Conservation (phyloP, 2,113 vertebrate species). For the Psilopsiagon aurifrons region DNA sequence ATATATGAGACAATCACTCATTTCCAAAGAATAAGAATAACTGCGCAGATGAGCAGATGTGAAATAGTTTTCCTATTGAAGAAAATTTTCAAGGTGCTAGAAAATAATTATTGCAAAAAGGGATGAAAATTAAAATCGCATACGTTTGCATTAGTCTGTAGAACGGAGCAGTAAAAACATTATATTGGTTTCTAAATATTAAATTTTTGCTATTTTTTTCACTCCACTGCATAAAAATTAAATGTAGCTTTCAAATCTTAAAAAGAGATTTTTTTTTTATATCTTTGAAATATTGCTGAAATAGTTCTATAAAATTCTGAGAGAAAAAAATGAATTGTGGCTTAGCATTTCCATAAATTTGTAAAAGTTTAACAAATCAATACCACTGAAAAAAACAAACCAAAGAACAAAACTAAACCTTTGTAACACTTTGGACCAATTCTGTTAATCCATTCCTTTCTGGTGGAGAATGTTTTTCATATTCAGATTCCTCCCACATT, state of each 20-base stretch:
- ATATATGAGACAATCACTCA: constrained; percentile 1
- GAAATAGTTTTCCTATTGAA: neutral
- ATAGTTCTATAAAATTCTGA: neutral
- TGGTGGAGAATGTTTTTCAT: constrained; percentile 19
- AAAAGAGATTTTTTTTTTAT: neutral
- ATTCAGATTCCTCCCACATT: neutral
- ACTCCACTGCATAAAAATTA: neutral
- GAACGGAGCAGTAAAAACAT: neutral
- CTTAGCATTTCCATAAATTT: neutral
- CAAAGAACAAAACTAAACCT: rapidly evolving
- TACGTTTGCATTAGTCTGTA: neutral
- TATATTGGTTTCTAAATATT: neutral
- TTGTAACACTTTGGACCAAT: neutral
- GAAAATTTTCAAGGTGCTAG: neutral
- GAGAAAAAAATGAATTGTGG: rapidly evolving
- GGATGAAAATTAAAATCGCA: neutral
- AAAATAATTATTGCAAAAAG: neutral
- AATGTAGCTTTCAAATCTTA: neutral
- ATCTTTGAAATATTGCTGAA: neutral
- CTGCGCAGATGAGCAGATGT: constrained; percentile 37
- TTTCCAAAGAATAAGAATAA: constrained; percentile 36
- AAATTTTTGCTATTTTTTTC: neutral
- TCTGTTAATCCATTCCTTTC: constrained; percentile 38
- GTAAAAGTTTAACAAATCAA: neutral
- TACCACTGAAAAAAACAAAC: neutral